Conservation (phyloP, 2,113 vertebrate genomes). For the Prionailurus bengalensis region DNA sequence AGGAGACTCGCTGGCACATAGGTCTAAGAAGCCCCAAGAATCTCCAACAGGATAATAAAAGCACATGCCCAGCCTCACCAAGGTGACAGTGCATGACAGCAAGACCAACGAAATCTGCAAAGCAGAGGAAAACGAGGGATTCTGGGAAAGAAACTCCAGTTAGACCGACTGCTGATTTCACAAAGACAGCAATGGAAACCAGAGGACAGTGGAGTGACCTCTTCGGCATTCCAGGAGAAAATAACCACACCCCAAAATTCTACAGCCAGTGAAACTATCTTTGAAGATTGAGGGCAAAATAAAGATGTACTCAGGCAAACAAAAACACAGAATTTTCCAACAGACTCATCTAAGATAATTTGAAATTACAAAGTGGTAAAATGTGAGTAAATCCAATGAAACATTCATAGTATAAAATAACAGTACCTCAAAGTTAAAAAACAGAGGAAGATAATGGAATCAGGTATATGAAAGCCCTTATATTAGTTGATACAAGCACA, state of each 20-base stretch:
- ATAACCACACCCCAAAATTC: not conserved
- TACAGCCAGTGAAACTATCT: slow-evolving; percentile 8
- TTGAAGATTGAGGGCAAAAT: slow-evolving; percentile 2
- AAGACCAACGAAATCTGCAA: slow-evolving; percentile 1
- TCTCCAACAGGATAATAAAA: slow-evolving; percentile 7
- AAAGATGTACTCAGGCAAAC: slow-evolving; percentile 15
- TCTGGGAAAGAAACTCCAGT: not conserved
- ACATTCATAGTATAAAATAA: not conserved
- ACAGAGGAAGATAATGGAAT: slow-evolving; percentile 1
- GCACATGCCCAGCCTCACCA: not conserved
- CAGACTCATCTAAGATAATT: slow-evolving; percentile 13
- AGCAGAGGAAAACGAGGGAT: not conserved
- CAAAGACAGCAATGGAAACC: not conserved
- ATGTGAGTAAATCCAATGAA: not conserved
- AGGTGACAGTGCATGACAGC: not conserved
- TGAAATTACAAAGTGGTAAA: not conserved
- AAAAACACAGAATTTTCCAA: not conserved
- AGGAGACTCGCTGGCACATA: not conserved
- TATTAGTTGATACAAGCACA: not conserved
- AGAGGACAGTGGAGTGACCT: not conserved
- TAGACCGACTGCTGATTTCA: not conserved
- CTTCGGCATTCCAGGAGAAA: not conserved
- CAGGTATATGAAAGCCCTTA: not conserved
- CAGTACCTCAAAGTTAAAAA: slow-evolving; percentile 28
- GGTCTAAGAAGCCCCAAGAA: not conserved